phyloP scores from a whole-genome alignment of 2,113 vertebrate genomes.

The Rhizomys pruinosus region DNA sequence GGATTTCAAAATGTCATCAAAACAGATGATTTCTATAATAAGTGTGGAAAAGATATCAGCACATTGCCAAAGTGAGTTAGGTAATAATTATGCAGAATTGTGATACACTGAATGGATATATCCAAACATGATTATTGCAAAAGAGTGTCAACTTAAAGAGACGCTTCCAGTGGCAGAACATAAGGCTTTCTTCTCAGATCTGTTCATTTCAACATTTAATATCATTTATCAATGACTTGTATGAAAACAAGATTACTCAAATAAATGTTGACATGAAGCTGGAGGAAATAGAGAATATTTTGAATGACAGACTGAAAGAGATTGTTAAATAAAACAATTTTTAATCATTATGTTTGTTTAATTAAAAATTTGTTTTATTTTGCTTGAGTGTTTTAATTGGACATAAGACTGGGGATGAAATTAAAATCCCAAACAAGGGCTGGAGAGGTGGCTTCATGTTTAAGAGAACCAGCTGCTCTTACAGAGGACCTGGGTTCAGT shows the following conservation, averaged over 20 bases:
- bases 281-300: constrained; percentile 41
- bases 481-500: no score
- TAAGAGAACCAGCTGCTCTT: no score
- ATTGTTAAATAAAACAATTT: background rate
- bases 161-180: constrained; percentile 1
- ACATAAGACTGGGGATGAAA: no score
- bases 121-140: constrained; percentile 10
- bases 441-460: no score
- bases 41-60: background rate
- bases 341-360: background rate
- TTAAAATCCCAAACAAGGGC: no score
- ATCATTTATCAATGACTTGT: constrained; percentile 47
- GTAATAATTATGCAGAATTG: background rate
- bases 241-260: constrained; percentile 40
- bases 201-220: constrained; percentile 33
- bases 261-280: constrained; percentile 49
- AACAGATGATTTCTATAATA: constrained; percentile 13
- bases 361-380: no score
- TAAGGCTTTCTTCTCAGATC: background rate
- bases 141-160: constrained; percentile 33
- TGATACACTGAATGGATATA: constrained; percentile 29
- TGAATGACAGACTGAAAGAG: background rate
- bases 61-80: background rate
- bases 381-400: no score
- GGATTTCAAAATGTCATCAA: constrained; percentile 53